Conservation (phyloP, 2,888 invertebrate species). For the Lumbricus terrestris region DNA sequence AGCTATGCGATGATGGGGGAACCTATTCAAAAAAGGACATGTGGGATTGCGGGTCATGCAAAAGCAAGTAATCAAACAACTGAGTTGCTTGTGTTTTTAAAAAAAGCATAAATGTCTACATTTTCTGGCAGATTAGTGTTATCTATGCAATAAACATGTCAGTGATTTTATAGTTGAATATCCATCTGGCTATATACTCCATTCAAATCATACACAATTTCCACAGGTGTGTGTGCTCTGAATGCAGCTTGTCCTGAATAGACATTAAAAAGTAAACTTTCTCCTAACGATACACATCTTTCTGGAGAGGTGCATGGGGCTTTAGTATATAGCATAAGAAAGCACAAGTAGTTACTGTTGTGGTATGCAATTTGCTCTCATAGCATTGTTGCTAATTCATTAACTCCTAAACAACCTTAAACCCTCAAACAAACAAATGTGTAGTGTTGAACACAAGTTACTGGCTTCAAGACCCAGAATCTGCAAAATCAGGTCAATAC, state of each 20-base stretch:
- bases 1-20: too few species aligned
- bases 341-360: not conserved
- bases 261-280: not conserved
- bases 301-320: not conserved
- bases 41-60: too few species aligned
- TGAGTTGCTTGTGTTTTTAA: not conserved
- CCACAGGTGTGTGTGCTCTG: not conserved
- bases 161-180: not conserved
- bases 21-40: too few species aligned
- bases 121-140: not conserved
- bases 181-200: not conserved
- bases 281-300: not conserved
- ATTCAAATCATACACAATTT: not conserved
- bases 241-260: not conserved
- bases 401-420: too few species aligned
- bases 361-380: too few species aligned
- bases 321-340: not conserved
- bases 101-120: not conserved
- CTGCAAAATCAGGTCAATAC: too few species aligned
- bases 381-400: too few species aligned
- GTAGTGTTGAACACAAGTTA: too few species aligned
- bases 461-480: too few species aligned
- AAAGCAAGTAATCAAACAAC: not conserved
- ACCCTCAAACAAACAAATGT: too few species aligned
- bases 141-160: not conserved